phyloP scores from a whole-genome alignment of 1,140 invertebrate species.

The Diorhabda elongata region DNA sequence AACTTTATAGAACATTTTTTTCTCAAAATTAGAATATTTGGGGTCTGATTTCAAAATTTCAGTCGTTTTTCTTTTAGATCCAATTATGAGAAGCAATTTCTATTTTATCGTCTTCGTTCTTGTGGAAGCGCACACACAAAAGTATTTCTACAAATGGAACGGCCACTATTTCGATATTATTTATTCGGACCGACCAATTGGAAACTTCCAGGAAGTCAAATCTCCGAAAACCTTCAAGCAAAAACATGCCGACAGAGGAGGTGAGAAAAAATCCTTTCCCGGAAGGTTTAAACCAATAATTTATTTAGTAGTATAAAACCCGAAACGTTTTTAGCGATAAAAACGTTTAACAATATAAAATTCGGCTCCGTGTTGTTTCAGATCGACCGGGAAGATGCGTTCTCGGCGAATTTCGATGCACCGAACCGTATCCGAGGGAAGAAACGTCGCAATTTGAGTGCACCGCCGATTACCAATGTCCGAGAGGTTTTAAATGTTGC shows the following conservation, averaged over 20 bases:
- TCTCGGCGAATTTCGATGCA: not conserved
- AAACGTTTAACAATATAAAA: no score
- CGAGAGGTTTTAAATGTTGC: constrained; percentile 10
- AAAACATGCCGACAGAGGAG: not conserved
- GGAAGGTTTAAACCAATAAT: no score
- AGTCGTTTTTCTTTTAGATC: no score
- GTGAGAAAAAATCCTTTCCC: not conserved
- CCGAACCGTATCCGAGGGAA: not conserved
- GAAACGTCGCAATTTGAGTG: constrained; percentile 3
- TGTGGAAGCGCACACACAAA: not conserved
- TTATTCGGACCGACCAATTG: no score
- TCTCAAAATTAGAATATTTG: no score
- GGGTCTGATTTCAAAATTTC: no score
- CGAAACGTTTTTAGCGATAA: no score
- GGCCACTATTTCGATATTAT: constrained; percentile 2
- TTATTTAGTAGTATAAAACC: no score
- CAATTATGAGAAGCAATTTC: no score
- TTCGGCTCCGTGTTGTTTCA: not conserved
- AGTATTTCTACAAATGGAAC: constrained; percentile 10
- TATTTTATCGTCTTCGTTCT: not conserved
- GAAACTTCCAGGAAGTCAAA: constrained; percentile 2
- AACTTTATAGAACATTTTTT: no score
- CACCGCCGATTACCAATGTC: constrained; percentile 8
- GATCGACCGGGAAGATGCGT: constrained; percentile 9
- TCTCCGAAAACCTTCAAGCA: constrained; percentile 5